Conservation (phyloP, 2,888 invertebrate species). For the Chymomyza fuscimana region DNA sequence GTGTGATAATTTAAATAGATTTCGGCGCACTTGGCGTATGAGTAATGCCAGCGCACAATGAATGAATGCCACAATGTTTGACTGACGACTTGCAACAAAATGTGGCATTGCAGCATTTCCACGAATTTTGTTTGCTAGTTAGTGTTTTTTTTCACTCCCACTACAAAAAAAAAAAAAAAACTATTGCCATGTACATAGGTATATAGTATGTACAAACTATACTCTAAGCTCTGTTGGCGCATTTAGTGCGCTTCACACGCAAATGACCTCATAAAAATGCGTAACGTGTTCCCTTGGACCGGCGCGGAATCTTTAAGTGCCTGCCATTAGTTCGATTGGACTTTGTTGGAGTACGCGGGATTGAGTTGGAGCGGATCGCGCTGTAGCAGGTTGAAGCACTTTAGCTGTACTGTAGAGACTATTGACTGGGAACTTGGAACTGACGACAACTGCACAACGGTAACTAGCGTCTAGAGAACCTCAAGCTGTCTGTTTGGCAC, state of each 20-base stretch:
- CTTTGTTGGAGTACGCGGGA: conserved; percentile 29
- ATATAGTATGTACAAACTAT: neutral
- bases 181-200: conserved; percentile 4
- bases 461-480: conserved; percentile 52
- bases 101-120: conserved; percentile 44
- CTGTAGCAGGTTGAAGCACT: neutral
- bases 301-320: conserved; percentile 70
- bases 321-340: conserved; percentile 48
- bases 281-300: conserved; percentile 60
- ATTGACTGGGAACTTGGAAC: neutral
- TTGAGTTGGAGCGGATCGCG: neutral
- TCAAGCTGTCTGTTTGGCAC: conserved; percentile 42
- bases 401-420: neutral
- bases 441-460: conserved; percentile 46
- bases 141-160: conserved; percentile 43
- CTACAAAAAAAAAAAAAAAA: neutral
- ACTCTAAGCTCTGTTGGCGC: conserved; percentile 37
- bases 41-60: conserved; percentile 48
- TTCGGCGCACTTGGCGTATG: conserved; percentile 32
- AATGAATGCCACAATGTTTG: conserved; percentile 1
- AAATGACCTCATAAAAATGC: conserved; percentile 75
- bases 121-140: conserved; percentile 43
- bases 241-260: conserved; percentile 74
- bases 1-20: conserved; percentile 59
- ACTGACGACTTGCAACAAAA: neutral